Base-by-base conservation (phyloP, 53 echinoderm and acorn worm genomes). In the Patiria pectinifera region DNA sequence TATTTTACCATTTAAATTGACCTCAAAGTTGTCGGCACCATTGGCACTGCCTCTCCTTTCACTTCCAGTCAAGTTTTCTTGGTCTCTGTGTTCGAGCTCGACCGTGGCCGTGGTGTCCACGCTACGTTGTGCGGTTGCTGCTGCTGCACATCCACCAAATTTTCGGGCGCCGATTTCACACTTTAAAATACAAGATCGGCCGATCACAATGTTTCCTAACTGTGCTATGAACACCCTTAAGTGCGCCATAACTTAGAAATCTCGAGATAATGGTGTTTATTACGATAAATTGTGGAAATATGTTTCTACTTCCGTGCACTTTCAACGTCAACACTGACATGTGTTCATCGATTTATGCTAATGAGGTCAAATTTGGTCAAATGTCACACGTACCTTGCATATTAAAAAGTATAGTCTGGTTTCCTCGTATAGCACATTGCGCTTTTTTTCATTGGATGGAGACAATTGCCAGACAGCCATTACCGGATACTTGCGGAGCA, bases 331-430 rank as follows among this genome's bases (percentile, higher is more conserved):
- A 23, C 24, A 49, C 6, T 78, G 62, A 53, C 71, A 21, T 86
- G 86, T 72, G 79, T 78, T 22, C 79, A 43, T 79, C 19, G 47
- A 58, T n/a, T 35, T 49, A 87, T 87, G 87, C 78, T 87, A 87
- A 87, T 77, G 60, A 87, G 87, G 87, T 76, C 87, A 87, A 76
- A 6, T 26, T 23, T 26, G 22, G 24, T 76, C 35, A 35, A 35
- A 35, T 35, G 35, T 35, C 35, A 35, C 35, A 35, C 35, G 35
- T 35, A 35, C 35, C 35, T 35, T 35, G 35, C 53, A 53, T 6
- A 53, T 53, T 8, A 53, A 53, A 45, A 77, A 87, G 47, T 79
- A 18, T 46, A 79, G 90, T 90, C 90, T 90, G 90, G 90, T 15
- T 48, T 12, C 80, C 77, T 19, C 5, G 43, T 6, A 12, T 3